A percentile compares a stretch with the other conserved stretches of the same genome.
phyloP scores from a whole-genome alignment of 2,113 vertebrate genomes.

The Hyaena hyaena region DNA sequence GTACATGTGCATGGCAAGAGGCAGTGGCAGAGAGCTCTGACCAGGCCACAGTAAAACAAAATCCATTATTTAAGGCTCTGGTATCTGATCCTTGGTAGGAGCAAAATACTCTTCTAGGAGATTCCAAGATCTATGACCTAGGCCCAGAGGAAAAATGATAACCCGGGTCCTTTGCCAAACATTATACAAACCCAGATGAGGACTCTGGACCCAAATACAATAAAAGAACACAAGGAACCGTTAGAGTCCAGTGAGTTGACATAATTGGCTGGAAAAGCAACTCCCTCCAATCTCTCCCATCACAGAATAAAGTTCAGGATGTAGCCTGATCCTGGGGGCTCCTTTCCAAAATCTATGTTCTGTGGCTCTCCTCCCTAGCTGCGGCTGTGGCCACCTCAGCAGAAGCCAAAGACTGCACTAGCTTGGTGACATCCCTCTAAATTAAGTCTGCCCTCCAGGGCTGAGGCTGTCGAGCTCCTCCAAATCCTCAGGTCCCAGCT shows the following conservation, averaged over 20 bases:
- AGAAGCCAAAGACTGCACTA: not conserved
- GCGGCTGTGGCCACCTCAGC: not conserved
- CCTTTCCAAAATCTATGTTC: not conserved
- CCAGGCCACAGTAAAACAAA: constrained; percentile 7
- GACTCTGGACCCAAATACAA: constrained; percentile 47
- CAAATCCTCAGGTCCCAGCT: not conserved
- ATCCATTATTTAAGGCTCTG: constrained; percentile 49
- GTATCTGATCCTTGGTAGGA: constrained; percentile 46
- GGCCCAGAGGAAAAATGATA: constrained; percentile 52
- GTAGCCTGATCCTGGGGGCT: not conserved
- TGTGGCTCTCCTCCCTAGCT: not conserved
- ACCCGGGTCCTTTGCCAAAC: not conserved
- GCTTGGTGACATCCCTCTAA: not conserved
- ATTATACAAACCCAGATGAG: constrained; percentile 22
- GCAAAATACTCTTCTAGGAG: constrained; percentile 22
- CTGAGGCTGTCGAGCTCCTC: not conserved
- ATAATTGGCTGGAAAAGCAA: not conserved
- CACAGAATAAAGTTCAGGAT: not conserved
- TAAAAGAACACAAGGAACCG: not conserved
- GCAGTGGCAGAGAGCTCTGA: not conserved
- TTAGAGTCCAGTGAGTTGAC: not conserved
- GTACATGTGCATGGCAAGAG: not conserved
- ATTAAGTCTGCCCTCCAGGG: not conserved
- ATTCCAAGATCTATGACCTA: constrained; percentile 50
- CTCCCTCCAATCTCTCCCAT: not conserved